Base-by-base conservation (phyloP, 2,888 invertebrate species). In the Tetragonisca angustula region DNA sequence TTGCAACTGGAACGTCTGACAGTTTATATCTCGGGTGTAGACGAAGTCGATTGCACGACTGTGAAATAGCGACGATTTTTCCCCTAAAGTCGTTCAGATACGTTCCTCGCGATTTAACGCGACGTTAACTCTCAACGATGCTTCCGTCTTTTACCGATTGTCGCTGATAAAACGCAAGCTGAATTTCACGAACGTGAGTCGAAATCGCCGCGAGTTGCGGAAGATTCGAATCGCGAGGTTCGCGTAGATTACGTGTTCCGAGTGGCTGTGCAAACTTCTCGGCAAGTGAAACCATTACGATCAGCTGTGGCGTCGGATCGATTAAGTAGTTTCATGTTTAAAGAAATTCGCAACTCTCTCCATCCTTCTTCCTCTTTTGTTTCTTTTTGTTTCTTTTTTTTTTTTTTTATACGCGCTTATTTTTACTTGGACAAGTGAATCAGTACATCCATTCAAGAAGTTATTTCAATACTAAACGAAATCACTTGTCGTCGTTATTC, bases 271-370 rank as follows among this genome's bases (percentile, higher is more conserved):
- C 61, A 68, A 80, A 70, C 85, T 81, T 77, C 74, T 50, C 43
- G 65, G 50, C 49, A 79, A 75, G 74, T 67, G 76, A 69, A 81
- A 79, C 76, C 79, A 76, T 86, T 83, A 64, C 88, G 77, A 72
- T 70, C 76, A 76, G 83, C 80, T 78, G 89, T 87, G 89, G 86
- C 85, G 24, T 15, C 83, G 86, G 88, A 88, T 90, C 91, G 91
- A 92, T 92, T 90, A 90, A 89, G 90, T 88, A 89, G 89, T 87
- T 87, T 85, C 88, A 65, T 71, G 71, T 75, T 54, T n/a, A 61
- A 36, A 75, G 80, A 74, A 76, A 64, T 76, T 79, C 69, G 32
- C 73, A 43, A 13, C 19, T 54, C 43, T 4, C 54, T 13, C 27
- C 49, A 62, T 32, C 69, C 19, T 69, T 62, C 65, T 32, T 11